Conservation (phyloP, 2,797 vertebrate species). For the Melanotaenia nigrans region DNA sequence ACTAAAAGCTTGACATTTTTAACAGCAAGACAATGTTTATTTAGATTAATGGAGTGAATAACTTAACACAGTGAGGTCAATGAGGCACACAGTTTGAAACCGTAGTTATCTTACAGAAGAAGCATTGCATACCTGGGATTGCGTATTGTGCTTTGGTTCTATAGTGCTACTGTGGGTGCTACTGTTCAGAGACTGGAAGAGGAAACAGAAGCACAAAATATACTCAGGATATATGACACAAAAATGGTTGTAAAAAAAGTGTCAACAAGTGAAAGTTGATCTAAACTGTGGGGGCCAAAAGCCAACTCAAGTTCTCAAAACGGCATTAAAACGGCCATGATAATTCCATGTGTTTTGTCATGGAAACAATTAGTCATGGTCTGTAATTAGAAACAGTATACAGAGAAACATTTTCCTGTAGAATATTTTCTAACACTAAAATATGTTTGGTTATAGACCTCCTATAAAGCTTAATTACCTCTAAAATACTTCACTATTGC, state of each 20-base stretch:
- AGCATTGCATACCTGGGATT: background rate
- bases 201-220: conserved; percentile 35
- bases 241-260: background rate
- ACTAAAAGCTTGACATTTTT: background rate
- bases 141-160: background rate
- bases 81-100: conserved; percentile 26
- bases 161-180: conserved; percentile 26
- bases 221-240: conserved; percentile 20
- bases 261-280: background rate
- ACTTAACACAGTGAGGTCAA: conserved; percentile 15
- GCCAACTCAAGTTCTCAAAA: background rate
- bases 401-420: background rate
- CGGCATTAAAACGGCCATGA: background rate
- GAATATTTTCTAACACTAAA: conserved; percentile 3
- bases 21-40: conserved; percentile 1
- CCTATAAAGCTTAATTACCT: background rate
- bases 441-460: background rate
- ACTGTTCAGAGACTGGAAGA: conserved; percentile 47
- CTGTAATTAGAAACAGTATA: background rate
- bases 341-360: background rate
- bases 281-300: background rate
- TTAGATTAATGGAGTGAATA: background rate
- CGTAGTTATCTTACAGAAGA: conserved; percentile 49
- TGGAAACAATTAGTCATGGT: background rate
- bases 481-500: background rate